phyloP scores from a whole-genome alignment of 2,888 invertebrate genomes.

The Eubasilissa splendida region DNA sequence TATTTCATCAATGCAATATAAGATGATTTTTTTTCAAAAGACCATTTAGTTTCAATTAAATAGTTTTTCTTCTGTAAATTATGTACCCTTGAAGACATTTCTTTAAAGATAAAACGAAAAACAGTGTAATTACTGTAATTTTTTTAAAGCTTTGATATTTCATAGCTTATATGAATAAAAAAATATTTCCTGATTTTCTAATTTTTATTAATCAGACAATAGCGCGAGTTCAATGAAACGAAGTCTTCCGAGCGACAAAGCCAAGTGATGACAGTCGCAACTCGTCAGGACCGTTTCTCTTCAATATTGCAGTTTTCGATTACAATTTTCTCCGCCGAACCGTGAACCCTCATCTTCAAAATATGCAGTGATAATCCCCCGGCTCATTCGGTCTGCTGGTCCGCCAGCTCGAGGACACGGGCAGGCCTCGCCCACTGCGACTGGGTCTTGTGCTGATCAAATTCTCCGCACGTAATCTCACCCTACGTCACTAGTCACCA shows the following conservation, averaged over 20 bases:
- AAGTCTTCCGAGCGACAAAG: background rate
- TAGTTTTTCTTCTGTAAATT: no score
- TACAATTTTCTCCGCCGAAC: conserved; percentile 47
- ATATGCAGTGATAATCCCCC: conserved; percentile 52
- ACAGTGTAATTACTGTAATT: no score
- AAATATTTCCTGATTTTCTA: no score
- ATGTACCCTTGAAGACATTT: no score
- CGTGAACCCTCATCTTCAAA: conserved; percentile 45
- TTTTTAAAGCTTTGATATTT: no score
- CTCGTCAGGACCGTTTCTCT: conserved; percentile 10
- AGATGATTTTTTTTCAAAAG: no score
- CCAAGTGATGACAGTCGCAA: conserved; percentile 10
- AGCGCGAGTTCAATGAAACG: background rate
- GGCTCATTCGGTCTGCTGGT: conserved; percentile 54
- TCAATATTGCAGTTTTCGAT: conserved; percentile 44
- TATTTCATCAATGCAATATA: no score
- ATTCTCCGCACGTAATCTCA: conserved; percentile 1
- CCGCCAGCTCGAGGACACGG: background rate
- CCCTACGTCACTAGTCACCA: background rate
- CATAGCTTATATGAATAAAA: no score
- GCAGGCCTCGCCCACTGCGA: conserved; percentile 8
- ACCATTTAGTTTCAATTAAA: no score
- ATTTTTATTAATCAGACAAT: no score
- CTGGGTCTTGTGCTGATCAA: background rate
- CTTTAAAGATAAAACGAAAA: no score